Base-by-base conservation (phyloP, 2,888 invertebrate species). In the Pollenia angustigena region DNA sequence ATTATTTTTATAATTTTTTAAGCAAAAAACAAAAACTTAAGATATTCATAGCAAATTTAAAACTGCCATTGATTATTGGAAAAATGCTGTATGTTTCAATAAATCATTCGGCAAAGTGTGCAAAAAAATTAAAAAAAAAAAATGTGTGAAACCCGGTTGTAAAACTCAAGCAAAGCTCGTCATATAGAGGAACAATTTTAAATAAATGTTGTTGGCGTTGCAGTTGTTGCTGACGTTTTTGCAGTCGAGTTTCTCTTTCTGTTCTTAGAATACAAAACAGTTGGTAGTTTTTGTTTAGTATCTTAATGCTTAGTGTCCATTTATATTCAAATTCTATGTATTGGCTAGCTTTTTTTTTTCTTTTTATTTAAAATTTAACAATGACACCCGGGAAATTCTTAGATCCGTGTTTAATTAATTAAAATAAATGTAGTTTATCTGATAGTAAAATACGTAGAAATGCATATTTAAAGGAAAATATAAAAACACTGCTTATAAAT, bases 321-420 rank as follows among this genome's bases (percentile, higher is more conserved):
- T 60, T 12, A 40, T 52, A 50, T 58, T 64, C 42, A 76, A 54
- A 54, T 48, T 69, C 16, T 64, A 23, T 40, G 50, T 58, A 54
- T 42, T 72, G 48, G 40, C 50, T 40, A 72, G 23, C n/a, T n/a
- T n/a, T n/a, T 40, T 78, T 52, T 40, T 18, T 23, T 23, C 23
- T 58, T n/a, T 16, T 16, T 40, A n/a, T 52, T 72, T 56, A 32
- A 32, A 32, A 6, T 32, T 42, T 18, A 56, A 23, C 72, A 84
- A 60, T 84, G 74, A 84, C 66, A 74, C 60, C 40, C 44, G 58
- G 72, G 60, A 79, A 64, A 68, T 79, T 79, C 62, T 84, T 4
- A 79, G 66, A 84, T 84, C 84, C 84, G 84, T 68, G 79, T 84
- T 84, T 68, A 79, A 72, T 84, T 79, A 84, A 74, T 84, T 79